Conservation (phyloP, 2,888 invertebrate species). For the Beris morrisii region DNA sequence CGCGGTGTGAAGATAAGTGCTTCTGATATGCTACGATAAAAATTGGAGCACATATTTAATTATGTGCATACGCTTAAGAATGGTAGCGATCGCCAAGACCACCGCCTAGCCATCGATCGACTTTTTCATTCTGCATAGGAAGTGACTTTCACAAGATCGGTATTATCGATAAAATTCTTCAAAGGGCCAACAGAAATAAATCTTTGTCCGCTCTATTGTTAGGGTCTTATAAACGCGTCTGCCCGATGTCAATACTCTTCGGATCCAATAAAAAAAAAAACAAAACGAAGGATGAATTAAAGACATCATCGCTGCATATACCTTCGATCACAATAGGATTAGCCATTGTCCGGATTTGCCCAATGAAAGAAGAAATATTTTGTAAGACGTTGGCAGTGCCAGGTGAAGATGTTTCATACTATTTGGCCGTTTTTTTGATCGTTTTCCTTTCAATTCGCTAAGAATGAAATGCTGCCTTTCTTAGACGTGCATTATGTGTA, state of each 20-base stretch:
- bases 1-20: too few species aligned
- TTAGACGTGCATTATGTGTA: not conserved
- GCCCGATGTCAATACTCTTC: not conserved
- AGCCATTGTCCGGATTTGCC: constrained; percentile 8
- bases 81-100: too few species aligned
- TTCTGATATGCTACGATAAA: too few species aligned
- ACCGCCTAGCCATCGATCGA: too few species aligned
- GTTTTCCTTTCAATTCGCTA: not conserved
- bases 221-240: constrained; percentile 8
- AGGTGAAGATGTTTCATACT: constrained; percentile 21
- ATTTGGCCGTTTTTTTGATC: not conserved
- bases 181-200: constrained; percentile 10
- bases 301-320: constrained; percentile 20
- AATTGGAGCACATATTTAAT: too few species aligned
- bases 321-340: constrained; percentile 24
- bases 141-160: constrained; percentile 21
- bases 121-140: constrained; percentile 1
- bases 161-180: not conserved
- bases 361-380: constrained; percentile 14
- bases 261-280: not conserved
- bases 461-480: not conserved
- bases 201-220: constrained; percentile 12
- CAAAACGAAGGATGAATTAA: constrained; percentile 19
- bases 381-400: not conserved
- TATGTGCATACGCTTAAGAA: too few species aligned